These are phyloP conservation scores for Cydia strobilella DNA, from an alignment of 1,140 invertebrate species.

Conservation along the genomic window DNA sequence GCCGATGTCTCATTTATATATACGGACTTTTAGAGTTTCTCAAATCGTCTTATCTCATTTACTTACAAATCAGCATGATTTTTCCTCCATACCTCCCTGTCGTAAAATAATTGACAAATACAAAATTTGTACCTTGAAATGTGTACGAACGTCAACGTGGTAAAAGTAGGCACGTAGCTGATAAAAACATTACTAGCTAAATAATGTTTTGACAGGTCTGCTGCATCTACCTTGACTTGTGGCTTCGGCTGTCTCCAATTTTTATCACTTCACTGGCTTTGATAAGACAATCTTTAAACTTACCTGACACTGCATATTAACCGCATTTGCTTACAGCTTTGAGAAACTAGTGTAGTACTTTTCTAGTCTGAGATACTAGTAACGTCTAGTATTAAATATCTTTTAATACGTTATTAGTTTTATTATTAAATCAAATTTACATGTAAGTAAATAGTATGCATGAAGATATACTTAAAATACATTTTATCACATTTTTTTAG, in stretches of 20 bases:
- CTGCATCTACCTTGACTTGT: background rate
- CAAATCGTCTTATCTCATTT: background rate
- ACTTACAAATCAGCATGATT: background rate
- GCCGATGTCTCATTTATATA: conserved; percentile 4
- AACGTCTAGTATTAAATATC: too few species aligned
- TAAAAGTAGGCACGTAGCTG: background rate
- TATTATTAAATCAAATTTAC: too few species aligned
- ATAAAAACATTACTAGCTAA: too few species aligned
- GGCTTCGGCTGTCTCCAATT: background rate
- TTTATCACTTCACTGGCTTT: background rate
- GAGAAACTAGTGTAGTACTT: background rate
- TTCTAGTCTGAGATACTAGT: too few species aligned
- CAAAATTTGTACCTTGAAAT: too few species aligned
- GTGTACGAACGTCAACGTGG: background rate
- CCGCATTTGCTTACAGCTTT: background rate
- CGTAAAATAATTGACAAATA: too few species aligned
- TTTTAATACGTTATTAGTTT: too few species aligned
- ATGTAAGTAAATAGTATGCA: too few species aligned
- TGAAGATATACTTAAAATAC: too few species aligned
- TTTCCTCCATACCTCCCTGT: too few species aligned
- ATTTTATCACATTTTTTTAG: too few species aligned
- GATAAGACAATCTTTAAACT: background rate
- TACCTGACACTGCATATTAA: background rate
- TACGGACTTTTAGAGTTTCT: background rate
- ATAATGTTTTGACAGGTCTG: conserved; percentile 7